A percentile compares a stretch with the other conserved stretches of the same genome.
These are phyloP conservation scores for Nomada fabriciana DNA, from an alignment of 2,888 invertebrate genomes.

Conservation along the genomic window DNA sequence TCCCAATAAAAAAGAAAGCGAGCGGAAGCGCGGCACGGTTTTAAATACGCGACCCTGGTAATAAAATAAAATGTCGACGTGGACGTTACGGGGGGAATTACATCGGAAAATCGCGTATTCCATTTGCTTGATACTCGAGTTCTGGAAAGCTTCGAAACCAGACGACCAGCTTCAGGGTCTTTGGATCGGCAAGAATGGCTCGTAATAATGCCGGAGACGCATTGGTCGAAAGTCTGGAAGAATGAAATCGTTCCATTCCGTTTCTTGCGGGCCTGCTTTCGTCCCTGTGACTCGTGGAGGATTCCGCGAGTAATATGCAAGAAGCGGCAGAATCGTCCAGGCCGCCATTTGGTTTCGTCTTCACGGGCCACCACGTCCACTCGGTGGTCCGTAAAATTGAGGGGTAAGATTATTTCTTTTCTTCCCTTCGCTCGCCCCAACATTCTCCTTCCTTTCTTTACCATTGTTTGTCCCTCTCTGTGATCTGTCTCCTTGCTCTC, in stretches of 20 bases:
- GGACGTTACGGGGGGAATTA: conserved; percentile 25
- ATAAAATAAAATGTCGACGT: conserved; percentile 4
- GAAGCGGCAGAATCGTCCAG: conserved; percentile 47
- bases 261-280: conserved; percentile 7
- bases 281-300: conserved; percentile 25
- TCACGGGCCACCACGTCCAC: conserved; percentile 71
- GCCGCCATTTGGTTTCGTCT: conserved; percentile 71
- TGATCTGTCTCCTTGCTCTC: background rate
- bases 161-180: background rate
- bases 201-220: conserved; percentile 29
- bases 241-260: conserved; percentile 40
- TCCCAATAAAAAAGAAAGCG: conserved; percentile 1
- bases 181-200: conserved; percentile 47
- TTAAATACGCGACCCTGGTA: background rate
- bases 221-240: conserved; percentile 41
- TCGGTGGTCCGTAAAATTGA: conserved; percentile 77
- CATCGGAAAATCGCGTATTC: conserved; percentile 47
- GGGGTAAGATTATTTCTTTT: conserved; percentile 73
- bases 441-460: background rate
- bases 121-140: conserved; percentile 46
- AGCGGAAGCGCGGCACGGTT: background rate
- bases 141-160: background rate
- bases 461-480: background rate
- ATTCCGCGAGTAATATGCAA: conserved; percentile 63
- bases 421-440: conserved; percentile 9